Base-by-base conservation (phyloP, 2,888 invertebrate species). In the Leuctra nigra region DNA sequence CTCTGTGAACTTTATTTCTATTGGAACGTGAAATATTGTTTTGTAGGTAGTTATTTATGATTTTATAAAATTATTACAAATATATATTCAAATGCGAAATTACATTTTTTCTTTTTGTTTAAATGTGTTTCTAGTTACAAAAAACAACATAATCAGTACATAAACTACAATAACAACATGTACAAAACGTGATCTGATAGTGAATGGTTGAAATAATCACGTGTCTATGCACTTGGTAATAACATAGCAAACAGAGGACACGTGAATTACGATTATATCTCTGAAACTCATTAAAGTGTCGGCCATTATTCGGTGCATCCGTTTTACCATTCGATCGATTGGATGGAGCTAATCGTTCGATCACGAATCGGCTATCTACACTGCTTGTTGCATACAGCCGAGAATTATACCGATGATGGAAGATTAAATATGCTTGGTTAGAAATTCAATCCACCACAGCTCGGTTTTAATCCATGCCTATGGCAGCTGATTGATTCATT, bases 361-460 rank as follows among this genome's bases (percentile, higher is more conserved):
- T 50, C 22, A 35, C 16, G 22, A 20, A 50, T 24, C 23, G n/a
- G 16, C 50, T 29, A 35, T 48, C 33, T n/a, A 50, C n/a, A n/a
- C 11, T 2, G 35, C 18, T 33, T 33, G 33, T 50, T 35, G 22
- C 33, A 16, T 35, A 18, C 18, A 11, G 22, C 18, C 50, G 29
- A 48, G 33, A 20, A 33, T n/a, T n/a, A n/a, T n/a, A n/a, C n/a
- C n/a, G n/a, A n/a, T n/a, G n/a, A n/a, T n/a, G n/a, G 33, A 50
- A 50, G 50, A 50, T 50, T 41, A 50, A 50, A 50, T 50, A 50
- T 50, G 33, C 22, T 33, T 20, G 50, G 35, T 50, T 33, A 50
- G 29, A 35, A 13, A 4, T 50, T 29, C 35, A 35, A 33, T 20
- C 14, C 23, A 22, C 3, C 50, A 29, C 29, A 29, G 29, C 29